A percentile compares a stretch with the other conserved stretches of the same genome.
Evolutionary conservation across 2,888 invertebrate species (phyloP).

Genomic region (Pollenia angustigena): DNA sequence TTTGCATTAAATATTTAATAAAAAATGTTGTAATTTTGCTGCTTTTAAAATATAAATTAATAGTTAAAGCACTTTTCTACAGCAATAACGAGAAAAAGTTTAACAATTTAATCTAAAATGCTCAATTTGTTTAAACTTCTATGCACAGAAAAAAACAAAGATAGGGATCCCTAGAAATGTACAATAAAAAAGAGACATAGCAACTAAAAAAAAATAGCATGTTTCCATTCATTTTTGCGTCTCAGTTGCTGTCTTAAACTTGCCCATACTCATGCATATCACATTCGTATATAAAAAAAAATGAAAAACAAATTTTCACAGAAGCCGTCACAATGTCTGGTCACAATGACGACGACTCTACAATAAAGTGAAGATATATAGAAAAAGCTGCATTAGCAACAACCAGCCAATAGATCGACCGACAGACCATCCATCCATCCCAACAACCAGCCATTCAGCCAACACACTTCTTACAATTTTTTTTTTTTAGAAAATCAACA

Average conservation of each 20-base stretch:
- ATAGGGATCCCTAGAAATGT: background rate
- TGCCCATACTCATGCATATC: background rate
- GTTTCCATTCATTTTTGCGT: constrained; percentile 10
- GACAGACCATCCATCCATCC: constrained; percentile 17
- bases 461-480: constrained; percentile 40
- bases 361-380: constrained; percentile 35
- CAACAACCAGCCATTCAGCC: background rate
- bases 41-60: constrained; percentile 41
- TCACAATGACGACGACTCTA: constrained; percentile 65
- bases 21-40: constrained; percentile 16
- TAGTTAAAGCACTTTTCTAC: constrained; percentile 48
- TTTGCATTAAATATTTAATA: constrained; percentile 16
- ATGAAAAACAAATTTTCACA: constrained; percentile 35
- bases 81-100: constrained; percentile 24
- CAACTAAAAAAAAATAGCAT: background rate
- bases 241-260: constrained; percentile 30
- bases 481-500: constrained; percentile 31
- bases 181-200: background rate
- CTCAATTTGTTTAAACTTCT: constrained; percentile 34
- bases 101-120: constrained; percentile 63
- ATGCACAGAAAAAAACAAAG: background rate
- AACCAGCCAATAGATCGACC: background rate
- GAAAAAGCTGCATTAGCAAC: constrained; percentile 63
- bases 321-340: constrained; percentile 67
- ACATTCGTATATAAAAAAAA: background rate